phyloP scores from a whole-genome alignment of 2,888 invertebrate genomes.

The Rhodophaea formosa region DNA sequence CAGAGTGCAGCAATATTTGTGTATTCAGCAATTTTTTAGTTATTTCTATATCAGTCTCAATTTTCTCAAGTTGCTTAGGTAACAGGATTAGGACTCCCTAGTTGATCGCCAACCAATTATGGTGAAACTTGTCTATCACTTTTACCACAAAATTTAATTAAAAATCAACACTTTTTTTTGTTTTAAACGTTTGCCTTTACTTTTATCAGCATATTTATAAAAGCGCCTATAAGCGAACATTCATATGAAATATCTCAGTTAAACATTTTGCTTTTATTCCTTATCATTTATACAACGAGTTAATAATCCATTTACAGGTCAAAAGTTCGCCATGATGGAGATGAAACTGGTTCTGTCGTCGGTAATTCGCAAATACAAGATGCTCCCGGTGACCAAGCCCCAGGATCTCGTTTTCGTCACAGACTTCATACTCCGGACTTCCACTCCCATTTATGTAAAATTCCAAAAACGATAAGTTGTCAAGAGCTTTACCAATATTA shows the following conservation, averaged over 20 bases:
- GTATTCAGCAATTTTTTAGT: no score
- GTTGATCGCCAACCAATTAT: no score
- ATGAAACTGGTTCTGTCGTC: slow-evolving; percentile 78
- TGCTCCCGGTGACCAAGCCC: slow-evolving; percentile 72
- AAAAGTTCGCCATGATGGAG: slow-evolving; percentile 83
- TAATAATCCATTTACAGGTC: slow-evolving; percentile 62
- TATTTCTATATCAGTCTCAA: no score
- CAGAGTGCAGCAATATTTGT: no score
- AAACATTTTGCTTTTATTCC: neutral
- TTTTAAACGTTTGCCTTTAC: no score
- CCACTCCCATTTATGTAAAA: slow-evolving; percentile 58
- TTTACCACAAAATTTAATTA: no score
- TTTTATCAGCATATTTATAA: neutral
- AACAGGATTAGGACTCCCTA: no score
- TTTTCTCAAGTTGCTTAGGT: no score
- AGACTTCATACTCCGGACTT: slow-evolving; percentile 64
- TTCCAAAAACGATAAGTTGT: slow-evolving; percentile 41
- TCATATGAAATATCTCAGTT: neutral
- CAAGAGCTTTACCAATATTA: no score
- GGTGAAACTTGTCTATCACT: no score
- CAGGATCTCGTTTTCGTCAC: slow-evolving; percentile 55
- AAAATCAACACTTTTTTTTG: no score
- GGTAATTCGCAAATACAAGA: slow-evolving; percentile 67
- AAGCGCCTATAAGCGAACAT: neutral
- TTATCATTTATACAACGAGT: neutral